Conservation (phyloP, 2,888 invertebrate species). For the Schizotus pectinicornis region DNA sequence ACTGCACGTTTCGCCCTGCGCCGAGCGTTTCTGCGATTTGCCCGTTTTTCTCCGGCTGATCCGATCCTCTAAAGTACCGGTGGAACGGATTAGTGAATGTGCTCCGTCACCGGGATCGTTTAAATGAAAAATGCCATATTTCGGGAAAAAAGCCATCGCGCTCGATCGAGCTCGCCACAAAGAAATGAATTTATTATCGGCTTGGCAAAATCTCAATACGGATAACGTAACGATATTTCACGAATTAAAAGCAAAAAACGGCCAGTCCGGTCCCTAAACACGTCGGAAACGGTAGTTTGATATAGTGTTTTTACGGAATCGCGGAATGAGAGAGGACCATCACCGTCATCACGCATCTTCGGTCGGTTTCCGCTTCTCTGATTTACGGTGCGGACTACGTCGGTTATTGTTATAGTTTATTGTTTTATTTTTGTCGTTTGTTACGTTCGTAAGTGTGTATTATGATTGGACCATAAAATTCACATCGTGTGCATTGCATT, state of each 20-base stretch:
- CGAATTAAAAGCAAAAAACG: constrained; percentile 19
- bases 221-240: constrained; percentile 12
- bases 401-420: constrained; percentile 41
- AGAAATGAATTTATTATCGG: constrained; percentile 24
- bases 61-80: not conserved
- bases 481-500: constrained; percentile 46
- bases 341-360: constrained; percentile 28
- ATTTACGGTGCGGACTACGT: constrained; percentile 38
- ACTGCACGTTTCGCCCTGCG: no score
- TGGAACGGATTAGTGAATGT: constrained; percentile 22
- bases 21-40: no score
- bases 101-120: constrained; percentile 19
- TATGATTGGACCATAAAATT: constrained; percentile 50
- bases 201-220: constrained; percentile 19
- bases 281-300: constrained; percentile 30
- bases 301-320: constrained; percentile 24
- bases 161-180: not conserved
- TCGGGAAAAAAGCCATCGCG: constrained; percentile 2
- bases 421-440: constrained; percentile 49
- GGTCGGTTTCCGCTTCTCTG: constrained; percentile 34
- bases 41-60: no score
- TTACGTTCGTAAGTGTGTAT: constrained; percentile 47
- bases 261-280: constrained; percentile 24
- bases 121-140: constrained; percentile 22
- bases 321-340: constrained; percentile 11